Evolutionary conservation across 2,797 vertebrate genomes (phyloP), one percentile per base, ranked within the genome.

Genomic region (Chaetophractus vellerosus): DNA sequence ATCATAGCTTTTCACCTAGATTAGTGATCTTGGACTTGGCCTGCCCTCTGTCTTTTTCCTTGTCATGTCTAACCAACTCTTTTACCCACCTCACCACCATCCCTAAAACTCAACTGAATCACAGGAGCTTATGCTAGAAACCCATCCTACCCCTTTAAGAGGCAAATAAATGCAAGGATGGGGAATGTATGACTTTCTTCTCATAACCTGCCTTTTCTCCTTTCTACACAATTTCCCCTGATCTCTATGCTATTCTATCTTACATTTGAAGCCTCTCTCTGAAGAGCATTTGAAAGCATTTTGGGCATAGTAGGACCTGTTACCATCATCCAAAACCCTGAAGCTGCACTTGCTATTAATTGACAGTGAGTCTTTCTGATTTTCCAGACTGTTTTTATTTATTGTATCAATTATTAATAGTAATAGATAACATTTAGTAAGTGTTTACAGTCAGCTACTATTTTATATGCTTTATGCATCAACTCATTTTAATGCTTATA

Each of bases 311-410:
- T 64, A 64, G 72, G 59, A 71, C 18, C 38, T 12, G 3, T 24
- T 88, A 10, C 31, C 6, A 31, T n/a, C 69, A 21, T 45, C 31
- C 38, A 33, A 31, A 76, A 7, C 19, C 36, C 10, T 26, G 19
- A 69, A 6, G 18, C 28, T 68, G 0, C 10, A 18, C 76, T 93
- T 71, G 41, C 21, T 88, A 12, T 79, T 71, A 38, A 82, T 5
- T 55, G 23, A 50, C 16, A 45, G 21, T 57, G 74, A 82, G 8
- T 36, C 64, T 50, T 87, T 71, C 21, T 38, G 41, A 50, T 48
- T 76, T 92, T 38, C 8, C 16, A 66, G 48, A 1, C 19, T 75
- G 15, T 15, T 80, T 97, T 75, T 78, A 55, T 66, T 88, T 72
- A 55, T 55, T 15, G 1, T 6, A 74, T 74, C 61, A 55, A 31